Conservation (phyloP, 2,888 invertebrate genomes). For the Sminthurinus aureus region DNA sequence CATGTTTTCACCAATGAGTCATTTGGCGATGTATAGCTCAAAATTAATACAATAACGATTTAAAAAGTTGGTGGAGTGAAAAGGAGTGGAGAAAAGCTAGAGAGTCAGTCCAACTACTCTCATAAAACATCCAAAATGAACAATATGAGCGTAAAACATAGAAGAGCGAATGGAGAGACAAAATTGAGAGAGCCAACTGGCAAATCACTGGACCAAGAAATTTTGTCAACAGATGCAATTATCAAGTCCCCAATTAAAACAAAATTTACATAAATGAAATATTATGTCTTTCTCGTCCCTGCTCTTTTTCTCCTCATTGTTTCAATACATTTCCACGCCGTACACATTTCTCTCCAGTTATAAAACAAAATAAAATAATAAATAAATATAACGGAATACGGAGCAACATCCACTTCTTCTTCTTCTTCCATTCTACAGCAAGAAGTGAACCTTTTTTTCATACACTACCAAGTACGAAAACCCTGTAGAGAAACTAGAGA, state of each 20-base stretch:
- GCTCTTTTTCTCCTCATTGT: not conserved
- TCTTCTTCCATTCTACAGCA: too few species aligned
- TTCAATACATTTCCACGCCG: not conserved
- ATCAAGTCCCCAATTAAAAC: constrained; percentile 39
- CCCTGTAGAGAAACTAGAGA: too few species aligned
- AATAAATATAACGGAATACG: not conserved
- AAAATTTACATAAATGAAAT: constrained; percentile 38
- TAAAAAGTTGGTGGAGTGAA: not conserved
- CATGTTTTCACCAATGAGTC: not conserved
- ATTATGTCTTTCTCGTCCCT: too few species aligned
- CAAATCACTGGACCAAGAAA: constrained; percentile 32
- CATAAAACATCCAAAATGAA: not conserved
- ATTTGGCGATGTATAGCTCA: not conserved
- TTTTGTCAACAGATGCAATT: constrained; percentile 44
- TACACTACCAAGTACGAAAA: too few species aligned
- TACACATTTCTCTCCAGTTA: not conserved
- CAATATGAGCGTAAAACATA: too few species aligned
- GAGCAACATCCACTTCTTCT: too few species aligned
- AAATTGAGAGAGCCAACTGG: constrained; percentile 15
- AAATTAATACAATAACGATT: not conserved
- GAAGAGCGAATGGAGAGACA: not conserved
- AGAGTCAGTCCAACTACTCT: not conserved
- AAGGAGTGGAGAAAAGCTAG: not conserved
- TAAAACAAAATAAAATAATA: not conserved
- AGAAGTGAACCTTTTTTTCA: too few species aligned